phyloP scores from a whole-genome alignment of 2,888 invertebrate species.

The Volucella bombylans region DNA sequence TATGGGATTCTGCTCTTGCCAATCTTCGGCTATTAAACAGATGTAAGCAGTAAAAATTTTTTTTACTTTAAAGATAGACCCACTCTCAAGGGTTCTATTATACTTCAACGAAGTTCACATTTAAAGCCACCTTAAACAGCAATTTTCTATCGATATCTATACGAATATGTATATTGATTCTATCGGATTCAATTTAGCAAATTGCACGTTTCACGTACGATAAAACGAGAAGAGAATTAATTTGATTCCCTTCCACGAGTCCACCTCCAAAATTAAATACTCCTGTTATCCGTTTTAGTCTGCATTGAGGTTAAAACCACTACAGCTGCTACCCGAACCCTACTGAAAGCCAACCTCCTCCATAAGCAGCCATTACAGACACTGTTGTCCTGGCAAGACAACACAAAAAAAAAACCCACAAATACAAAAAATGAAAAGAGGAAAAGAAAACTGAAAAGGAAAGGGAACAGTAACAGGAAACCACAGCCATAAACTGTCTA shows the following conservation, averaged over 20 bases:
- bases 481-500: constrained; percentile 60
- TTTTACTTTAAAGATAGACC: no score
- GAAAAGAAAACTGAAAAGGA: constrained; percentile 6
- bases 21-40: no score
- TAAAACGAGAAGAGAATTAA: constrained; percentile 57
- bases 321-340: constrained; percentile 7
- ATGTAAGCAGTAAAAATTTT: no score
- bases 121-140: constrained; percentile 24
- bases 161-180: neutral
- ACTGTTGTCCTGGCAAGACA: no score
- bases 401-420: neutral
- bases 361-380: no score
- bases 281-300: constrained; percentile 58
- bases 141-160: neutral
- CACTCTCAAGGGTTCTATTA: no score
- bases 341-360: no score
- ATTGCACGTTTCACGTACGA: constrained; percentile 59
- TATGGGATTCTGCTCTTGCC: no score
- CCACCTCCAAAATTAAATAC: constrained; percentile 56
- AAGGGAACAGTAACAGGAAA: constrained; percentile 34
- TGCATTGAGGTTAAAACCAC: constrained; percentile 31
- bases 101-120: no score
- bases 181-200: constrained; percentile 62
- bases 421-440: constrained; percentile 39
- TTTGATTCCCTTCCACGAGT: constrained; percentile 43